Evolutionary conservation across 2,797 vertebrate species (phyloP).

Genomic region (Cuculus canorus): DNA sequence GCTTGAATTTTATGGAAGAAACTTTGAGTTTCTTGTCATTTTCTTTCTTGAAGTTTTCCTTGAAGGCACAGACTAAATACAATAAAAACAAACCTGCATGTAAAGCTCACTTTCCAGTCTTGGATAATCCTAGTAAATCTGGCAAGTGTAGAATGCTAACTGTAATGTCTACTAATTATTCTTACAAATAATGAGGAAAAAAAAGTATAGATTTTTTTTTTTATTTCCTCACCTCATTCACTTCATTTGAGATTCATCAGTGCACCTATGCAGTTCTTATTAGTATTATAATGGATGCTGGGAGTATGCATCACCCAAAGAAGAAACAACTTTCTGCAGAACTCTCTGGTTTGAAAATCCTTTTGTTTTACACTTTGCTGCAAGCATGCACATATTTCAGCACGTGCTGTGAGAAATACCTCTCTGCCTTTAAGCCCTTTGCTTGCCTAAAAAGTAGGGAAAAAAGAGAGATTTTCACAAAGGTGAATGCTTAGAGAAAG

Average conservation of each 20-base stretch:
- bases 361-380: background rate
- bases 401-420: background rate
- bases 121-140: background rate
- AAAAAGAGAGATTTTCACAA: background rate
- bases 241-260: background rate
- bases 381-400: background rate
- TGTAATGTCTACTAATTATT: background rate
- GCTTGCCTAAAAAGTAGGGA: background rate
- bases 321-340: background rate
- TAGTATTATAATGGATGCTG: background rate
- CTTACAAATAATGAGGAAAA: background rate
- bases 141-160: constrained; percentile 4
- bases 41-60: background rate
- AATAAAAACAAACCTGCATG: constrained; percentile 44
- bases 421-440: background rate
- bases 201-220: background rate
- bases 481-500: constrained; percentile 41
- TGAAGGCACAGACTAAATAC: constrained; percentile 62
- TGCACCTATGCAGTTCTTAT: background rate
- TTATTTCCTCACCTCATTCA: background rate
- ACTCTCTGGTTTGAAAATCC: background rate
- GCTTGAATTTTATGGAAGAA: background rate
- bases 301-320: background rate
- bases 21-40: background rate
- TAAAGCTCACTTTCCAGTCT: constrained; percentile 19